A percentile compares a stretch with the other conserved stretches of the same genome.
Conservation (phyloP, 2,113 vertebrate species). For the Engystomops pustulosus region DNA sequence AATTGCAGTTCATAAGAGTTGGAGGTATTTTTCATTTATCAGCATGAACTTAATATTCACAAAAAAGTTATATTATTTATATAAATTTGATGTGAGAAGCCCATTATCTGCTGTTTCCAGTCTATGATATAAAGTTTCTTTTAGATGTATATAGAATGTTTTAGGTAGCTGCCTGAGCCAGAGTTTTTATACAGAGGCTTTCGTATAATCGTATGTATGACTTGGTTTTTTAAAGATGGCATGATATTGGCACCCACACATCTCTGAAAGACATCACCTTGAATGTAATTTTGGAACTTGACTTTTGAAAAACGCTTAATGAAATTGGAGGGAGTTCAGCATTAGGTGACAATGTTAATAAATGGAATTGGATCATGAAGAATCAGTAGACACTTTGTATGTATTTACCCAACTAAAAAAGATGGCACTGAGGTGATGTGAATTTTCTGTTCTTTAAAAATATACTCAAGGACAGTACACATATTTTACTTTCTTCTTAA, state of each 20-base stretch:
- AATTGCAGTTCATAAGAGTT: no score
- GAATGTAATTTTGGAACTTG: slow-evolving; percentile 25
- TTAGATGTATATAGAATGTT: background rate
- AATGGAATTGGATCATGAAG: slow-evolving; percentile 38
- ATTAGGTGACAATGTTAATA: slow-evolving; percentile 8
- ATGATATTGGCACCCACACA: background rate
- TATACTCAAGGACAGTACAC: slow-evolving; percentile 24
- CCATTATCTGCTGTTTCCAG: no score
- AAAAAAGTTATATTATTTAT: no score
- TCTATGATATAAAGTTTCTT: background rate
- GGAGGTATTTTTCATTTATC: no score
- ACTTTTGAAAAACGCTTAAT: slow-evolving; percentile 16
- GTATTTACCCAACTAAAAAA: slow-evolving; percentile 6
- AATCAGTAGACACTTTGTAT: background rate
- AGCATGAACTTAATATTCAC: no score
- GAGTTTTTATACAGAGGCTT: background rate
- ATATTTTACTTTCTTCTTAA: background rate
- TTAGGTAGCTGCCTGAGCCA: background rate
- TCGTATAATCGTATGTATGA: slow-evolving; percentile 5
- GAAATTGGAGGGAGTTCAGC: slow-evolving; percentile 30
- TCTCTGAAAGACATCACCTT: slow-evolving; percentile 26
- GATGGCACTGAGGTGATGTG: background rate
- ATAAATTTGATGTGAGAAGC: no score
- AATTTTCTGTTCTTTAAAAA: slow-evolving; percentile 12
- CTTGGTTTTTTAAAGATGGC: background rate